These are phyloP conservation scores for Platycercus adscitus DNA, from an alignment of 2,113 vertebrate species.

Conservation along the genomic window DNA sequence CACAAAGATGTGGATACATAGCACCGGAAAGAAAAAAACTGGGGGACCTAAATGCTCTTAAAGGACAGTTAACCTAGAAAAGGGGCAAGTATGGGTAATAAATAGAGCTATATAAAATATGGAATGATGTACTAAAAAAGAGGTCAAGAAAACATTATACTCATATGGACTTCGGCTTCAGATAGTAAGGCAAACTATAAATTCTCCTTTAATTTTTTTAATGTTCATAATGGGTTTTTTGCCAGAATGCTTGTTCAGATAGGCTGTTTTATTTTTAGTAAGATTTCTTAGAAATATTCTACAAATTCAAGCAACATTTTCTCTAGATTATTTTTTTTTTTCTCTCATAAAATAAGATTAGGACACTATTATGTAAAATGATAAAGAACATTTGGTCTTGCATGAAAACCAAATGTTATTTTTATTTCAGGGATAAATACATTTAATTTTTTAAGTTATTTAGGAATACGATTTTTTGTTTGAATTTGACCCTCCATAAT, in stretches of 20 bases:
- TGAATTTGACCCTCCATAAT: background rate
- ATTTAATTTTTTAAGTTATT: background rate
- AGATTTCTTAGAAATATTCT: background rate
- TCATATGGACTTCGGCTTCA: background rate
- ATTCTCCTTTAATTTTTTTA: background rate
- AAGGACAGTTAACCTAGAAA: background rate
- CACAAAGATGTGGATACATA: background rate
- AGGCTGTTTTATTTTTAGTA: background rate
- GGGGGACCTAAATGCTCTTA: background rate
- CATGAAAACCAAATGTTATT: background rate
- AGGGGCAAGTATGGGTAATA: background rate
- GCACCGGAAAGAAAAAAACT: background rate
- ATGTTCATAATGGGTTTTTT: background rate
- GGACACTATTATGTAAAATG: background rate
- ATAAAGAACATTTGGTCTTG: background rate
- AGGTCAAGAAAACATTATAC: background rate
- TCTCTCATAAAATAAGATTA: background rate
- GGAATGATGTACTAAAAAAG: background rate
- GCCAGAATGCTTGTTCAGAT: background rate
- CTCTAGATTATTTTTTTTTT: background rate
- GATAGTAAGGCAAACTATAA: background rate
- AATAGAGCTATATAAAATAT: background rate
- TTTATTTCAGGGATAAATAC: background rate
- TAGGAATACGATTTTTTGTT: background rate
- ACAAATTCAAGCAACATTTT: background rate